A percentile compares a stretch with the other conserved stretches of the same genome.
Conservation (phyloP, 2,888 invertebrate genomes). For the Cheilosia soror region DNA sequence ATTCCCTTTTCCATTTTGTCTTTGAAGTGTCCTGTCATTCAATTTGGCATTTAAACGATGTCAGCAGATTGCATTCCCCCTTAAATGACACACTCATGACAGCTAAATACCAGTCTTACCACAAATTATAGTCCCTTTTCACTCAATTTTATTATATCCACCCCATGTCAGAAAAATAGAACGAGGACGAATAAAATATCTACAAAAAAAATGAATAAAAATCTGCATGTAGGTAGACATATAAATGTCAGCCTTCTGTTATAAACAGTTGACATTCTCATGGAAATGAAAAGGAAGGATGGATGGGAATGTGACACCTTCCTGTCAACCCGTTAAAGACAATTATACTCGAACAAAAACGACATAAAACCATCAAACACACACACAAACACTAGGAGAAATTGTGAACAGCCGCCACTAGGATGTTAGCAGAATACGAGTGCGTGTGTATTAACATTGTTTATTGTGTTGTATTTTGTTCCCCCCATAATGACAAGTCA, state of each 20-base stretch:
- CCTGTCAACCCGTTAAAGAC: constrained; percentile 74
- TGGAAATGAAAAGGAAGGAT: constrained; percentile 67
- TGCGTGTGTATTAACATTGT: constrained; percentile 18
- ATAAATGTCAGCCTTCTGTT: constrained; percentile 69
- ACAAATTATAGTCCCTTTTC: constrained; percentile 72
- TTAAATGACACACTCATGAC: constrained; percentile 65
- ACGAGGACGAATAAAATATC: constrained; percentile 14
- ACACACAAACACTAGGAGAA: neutral
- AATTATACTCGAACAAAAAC: constrained; percentile 64
- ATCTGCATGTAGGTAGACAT: constrained; percentile 53
- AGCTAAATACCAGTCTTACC: constrained; percentile 73
- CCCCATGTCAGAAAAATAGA: constrained; percentile 64
- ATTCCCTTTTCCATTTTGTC: constrained; percentile 11
- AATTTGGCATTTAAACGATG: constrained; percentile 66
- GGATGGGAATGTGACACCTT: constrained; percentile 73
- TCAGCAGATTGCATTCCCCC: constrained; percentile 59
- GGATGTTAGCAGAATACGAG: constrained; percentile 14
- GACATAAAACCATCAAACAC: constrained; percentile 45
- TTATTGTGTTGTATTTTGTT: constrained; percentile 20
- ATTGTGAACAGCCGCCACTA: neutral
- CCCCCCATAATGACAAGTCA: constrained; percentile 26
- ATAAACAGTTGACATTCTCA: constrained; percentile 67
- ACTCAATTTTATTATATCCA: constrained; percentile 45
- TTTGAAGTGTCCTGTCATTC: constrained; percentile 65
- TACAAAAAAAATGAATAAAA: constrained; percentile 6